A percentile compares a stretch with the other conserved stretches of the same genome.
These are phyloP conservation scores for Archilochus colubris DNA, from an alignment of 2,113 vertebrate genomes.

Conservation along the genomic window DNA sequence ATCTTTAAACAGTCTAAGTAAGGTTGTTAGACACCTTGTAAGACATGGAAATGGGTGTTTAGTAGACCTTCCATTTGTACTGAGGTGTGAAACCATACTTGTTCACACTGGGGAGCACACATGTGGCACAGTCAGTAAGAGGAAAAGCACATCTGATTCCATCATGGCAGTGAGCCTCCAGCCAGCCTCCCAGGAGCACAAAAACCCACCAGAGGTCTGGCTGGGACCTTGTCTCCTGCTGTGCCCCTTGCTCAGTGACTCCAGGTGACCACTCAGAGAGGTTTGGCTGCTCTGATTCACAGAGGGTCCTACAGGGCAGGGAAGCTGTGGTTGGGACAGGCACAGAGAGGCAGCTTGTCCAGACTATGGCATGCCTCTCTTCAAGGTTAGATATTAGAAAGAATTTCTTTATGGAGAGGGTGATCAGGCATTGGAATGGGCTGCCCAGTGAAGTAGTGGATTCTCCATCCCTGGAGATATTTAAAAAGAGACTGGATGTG, in stretches of 20 bases:
- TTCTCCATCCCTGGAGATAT: too few relatives aligned
- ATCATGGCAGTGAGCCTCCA: neutral
- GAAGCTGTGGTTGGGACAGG: neutral
- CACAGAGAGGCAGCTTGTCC: neutral
- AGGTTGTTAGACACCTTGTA: neutral
- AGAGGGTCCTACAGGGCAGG: fast-evolving
- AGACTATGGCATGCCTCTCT: neutral
- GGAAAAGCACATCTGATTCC: neutral
- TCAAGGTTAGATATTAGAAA: too few relatives aligned
- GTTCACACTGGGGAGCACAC: neutral
- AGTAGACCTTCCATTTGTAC: neutral
- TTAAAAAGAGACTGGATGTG: too few relatives aligned
- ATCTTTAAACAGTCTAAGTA: neutral
- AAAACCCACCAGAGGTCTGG: neutral
- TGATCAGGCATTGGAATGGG: too few relatives aligned
- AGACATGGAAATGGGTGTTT: neutral
- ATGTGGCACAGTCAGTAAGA: neutral
- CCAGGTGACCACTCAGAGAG: neutral
- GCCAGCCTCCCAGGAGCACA: neutral
- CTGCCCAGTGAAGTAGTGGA: too few relatives aligned
- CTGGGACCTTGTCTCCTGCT: neutral
- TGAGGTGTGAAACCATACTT: neutral
- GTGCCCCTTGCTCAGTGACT: neutral
- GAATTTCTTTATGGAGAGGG: too few relatives aligned
- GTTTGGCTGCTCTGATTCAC: neutral